Evolutionary conservation across 2,888 invertebrate species (phyloP), one percentile per base, ranked within the genome.

Genomic region (Tuta absoluta): DNA sequence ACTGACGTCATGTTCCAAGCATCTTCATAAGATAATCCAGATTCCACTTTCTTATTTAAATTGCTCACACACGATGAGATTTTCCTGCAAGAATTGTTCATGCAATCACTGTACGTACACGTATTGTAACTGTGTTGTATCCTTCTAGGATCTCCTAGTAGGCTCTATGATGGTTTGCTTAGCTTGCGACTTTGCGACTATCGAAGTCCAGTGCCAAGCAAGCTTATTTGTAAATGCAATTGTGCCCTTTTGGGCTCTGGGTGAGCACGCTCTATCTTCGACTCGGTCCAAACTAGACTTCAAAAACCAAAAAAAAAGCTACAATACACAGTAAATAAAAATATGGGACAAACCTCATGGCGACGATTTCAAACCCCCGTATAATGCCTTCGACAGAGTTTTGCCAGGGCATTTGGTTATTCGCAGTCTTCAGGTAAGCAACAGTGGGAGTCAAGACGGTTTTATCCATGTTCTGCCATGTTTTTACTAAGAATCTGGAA

Each of bases 1-100:
- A 98, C 95, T 0, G 98, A 96, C 1, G 95, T 94, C 68, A 93
- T 88, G 81, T 98, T 98, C 94, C 97, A 97, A 0, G 98, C 97
- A 70, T 96, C 95, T 82, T 97, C 96, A 11, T 93, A 92, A 0
- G 93, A 80, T 69, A 92, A 78, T 0, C 97, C 97, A 14, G 91
- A 89, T 49, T 86, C 85, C 2, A 95, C 91, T 71, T 94, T 92
- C 48, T 87, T 89, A 62, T 95, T 94, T 79, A 97, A 93, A 66
- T 93, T 93, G 5, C 93, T 92, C 53, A 94, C 93, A 10, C 96
- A 95, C 45, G 93, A 82, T 12, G 94, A 93, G 67, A 96, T 93
- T 92, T 96, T 96, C 66, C 96, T 96, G 77, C 23, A 80, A 80
- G 4, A 5, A 11, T 33, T 33, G 10, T 33, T 33, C n/a, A n/a